A percentile compares a stretch with the other conserved stretches of the same genome.
phyloP scores from a whole-genome alignment of 2,113 vertebrate species.

The Pimephales promelas region DNA sequence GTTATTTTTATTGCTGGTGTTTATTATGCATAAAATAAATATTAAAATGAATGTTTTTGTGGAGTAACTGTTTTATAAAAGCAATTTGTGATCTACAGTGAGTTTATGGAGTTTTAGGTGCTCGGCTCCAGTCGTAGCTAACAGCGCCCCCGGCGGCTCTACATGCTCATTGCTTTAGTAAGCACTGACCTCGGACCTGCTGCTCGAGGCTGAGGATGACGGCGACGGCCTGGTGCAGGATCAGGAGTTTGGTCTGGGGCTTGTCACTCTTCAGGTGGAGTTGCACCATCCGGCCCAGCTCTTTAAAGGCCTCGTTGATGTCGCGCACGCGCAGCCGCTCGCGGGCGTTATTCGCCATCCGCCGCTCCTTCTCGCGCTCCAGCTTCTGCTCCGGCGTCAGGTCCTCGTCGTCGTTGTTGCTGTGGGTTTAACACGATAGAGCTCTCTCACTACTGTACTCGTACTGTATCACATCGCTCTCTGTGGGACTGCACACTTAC shows the following conservation, averaged over 20 bases:
- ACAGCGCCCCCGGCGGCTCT: no score
- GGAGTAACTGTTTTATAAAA: no score
- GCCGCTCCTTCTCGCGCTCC: conserved; percentile 88
- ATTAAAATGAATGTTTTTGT: no score
- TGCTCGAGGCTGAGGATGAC: conserved; percentile 98
- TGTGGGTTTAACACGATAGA: conserved; percentile 54
- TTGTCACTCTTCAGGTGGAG: conserved; percentile 98
- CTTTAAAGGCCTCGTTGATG: conserved; percentile 99
- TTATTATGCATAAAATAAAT: no score
- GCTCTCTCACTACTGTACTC: no score
- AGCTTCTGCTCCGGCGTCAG: conserved; percentile 96
- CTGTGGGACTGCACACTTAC: no score
- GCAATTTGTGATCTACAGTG: no score
- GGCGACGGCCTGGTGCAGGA: conserved; percentile 94
- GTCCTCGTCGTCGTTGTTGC: conserved; percentile 95
- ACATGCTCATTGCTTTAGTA: no score
- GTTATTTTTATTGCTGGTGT: no score
- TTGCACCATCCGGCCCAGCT: conserved; percentile 95
- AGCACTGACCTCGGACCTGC: conserved; percentile 89
- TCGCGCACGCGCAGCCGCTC: conserved; percentile 93
- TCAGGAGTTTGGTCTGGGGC: conserved; percentile 95
- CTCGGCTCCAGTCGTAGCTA: no score
- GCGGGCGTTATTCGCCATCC: conserved; percentile 95
- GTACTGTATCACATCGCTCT: no score
- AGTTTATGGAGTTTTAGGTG: no score